These are phyloP conservation scores for Drosophila ohnishii DNA, from an alignment of 1,140 invertebrate genomes.

Conservation along the genomic window DNA sequence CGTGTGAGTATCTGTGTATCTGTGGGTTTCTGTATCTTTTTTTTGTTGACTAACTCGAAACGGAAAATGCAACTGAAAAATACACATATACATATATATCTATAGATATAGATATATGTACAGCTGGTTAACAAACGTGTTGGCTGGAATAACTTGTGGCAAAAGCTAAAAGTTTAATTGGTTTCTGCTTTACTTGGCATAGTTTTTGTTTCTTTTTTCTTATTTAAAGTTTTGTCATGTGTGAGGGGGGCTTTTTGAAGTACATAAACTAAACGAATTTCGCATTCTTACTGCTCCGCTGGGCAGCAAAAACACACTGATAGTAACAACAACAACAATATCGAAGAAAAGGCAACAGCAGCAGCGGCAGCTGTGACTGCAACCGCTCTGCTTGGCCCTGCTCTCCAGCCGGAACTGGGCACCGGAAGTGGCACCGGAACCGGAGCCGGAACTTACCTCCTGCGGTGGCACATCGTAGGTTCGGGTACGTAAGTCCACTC, in stretches of 20 bases:
- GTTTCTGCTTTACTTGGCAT: slow-evolving; percentile 63
- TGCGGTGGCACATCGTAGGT: slow-evolving; percentile 98
- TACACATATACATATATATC: slow-evolving; percentile 15
- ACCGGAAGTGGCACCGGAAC: slow-evolving; percentile 27
- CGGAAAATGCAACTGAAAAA: slow-evolving; percentile 48
- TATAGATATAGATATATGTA: slow-evolving; percentile 13
- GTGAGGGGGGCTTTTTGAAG: slow-evolving; percentile 37
- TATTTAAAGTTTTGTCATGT: slow-evolving; percentile 25
- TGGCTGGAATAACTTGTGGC: slow-evolving; percentile 63
- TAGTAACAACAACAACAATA: slow-evolving; percentile 56
- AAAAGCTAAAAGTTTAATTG: slow-evolving; percentile 70
- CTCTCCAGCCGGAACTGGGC: slow-evolving; percentile 12
- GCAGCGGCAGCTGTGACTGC: slow-evolving; percentile 28
- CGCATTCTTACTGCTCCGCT: slow-evolving; percentile 32
- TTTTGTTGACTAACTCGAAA: slow-evolving; percentile 41
- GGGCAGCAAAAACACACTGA: slow-evolving; percentile 29
- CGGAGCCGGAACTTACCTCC: slow-evolving; percentile 87
- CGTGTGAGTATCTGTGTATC: slow-evolving; percentile 37
- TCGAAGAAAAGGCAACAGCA: slow-evolving; percentile 24
- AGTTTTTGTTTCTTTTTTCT: slow-evolving; percentile 31
- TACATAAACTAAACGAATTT: slow-evolving; percentile 51
- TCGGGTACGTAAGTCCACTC: slow-evolving; percentile 94
- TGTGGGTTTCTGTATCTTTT: slow-evolving; percentile 35
- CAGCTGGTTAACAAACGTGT: slow-evolving; percentile 48
- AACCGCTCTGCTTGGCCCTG: slow-evolving; percentile 1